Percentiles rank a stretch among this genome's conserved stretches.
Conservation (phyloP, 1,140 invertebrate species). For the Coboldia fuscipes region DNA sequence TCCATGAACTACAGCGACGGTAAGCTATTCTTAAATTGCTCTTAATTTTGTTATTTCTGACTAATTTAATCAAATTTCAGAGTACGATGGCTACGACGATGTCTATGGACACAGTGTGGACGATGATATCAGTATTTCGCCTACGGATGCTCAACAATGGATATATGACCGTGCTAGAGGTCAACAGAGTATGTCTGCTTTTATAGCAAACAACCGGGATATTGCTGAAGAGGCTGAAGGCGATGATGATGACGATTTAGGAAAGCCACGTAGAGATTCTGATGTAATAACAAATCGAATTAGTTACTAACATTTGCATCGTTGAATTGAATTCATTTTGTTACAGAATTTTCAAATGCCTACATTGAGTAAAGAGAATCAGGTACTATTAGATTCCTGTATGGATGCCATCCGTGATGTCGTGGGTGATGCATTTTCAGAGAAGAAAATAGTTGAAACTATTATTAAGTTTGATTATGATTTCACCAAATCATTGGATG, state of each 20-base stretch:
- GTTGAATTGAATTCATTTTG: constrained; percentile 1
- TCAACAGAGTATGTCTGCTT: constrained; percentile 46
- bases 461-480: constrained; percentile 48
- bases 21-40: constrained; percentile 11
- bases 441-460: constrained; percentile 39
- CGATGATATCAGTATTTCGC: constrained; percentile 75
- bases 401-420: constrained; percentile 62
- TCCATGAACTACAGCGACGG: constrained; percentile 52
- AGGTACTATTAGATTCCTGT: constrained; percentile 57
- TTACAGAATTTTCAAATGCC: constrained; percentile 20
- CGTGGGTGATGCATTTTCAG: constrained; percentile 51
- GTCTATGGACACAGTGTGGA: constrained; percentile 84
- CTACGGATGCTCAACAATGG: constrained; percentile 64
- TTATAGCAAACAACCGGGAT: constrained; percentile 41
- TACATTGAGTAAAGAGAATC: constrained; percentile 37
- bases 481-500: constrained; percentile 44
- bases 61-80: constrained; percentile 20
- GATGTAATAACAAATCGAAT: constrained; percentile 5
- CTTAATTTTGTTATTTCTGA: constrained; percentile 1
- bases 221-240: constrained; percentile 50
- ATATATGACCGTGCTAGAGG: constrained; percentile 55
- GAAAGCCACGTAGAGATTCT: constrained; percentile 13
- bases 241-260: constrained; percentile 11
- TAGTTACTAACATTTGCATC: neutral
- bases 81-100: constrained; percentile 79